Base-by-base conservation (phyloP, 2,797 vertebrate species). In the Ctenopoma kingsleyae region DNA sequence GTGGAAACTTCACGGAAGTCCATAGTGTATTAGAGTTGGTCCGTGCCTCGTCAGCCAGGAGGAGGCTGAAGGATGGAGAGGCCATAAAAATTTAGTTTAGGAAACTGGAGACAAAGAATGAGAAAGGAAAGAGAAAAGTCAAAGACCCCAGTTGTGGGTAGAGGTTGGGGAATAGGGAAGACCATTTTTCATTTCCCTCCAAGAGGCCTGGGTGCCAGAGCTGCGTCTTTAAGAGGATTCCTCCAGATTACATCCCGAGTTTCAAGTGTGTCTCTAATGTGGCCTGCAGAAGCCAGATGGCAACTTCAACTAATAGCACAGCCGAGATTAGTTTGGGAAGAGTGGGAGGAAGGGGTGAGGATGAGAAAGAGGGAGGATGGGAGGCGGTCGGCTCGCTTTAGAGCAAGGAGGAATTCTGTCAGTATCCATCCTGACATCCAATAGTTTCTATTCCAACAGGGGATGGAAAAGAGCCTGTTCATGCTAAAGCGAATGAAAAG, bases 211-310 rank as follows among this genome's bases (percentile, higher is more conserved):
- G 30, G 47, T 11, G 6, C 32, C 44, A 11, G 60, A 74, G 64
- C 53, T 30, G 66, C 62, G 52, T 38, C 82, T 67, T 64, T 75
- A 80, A 90, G 81, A 83, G 72, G 81, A 84, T 87, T 90, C 67
- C 44, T 81, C 53, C 51, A 81, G 77, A 83, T 80, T 77, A 78
- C 76, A 78, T 65, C 41, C 54, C 55, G 44, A 40, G 49, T 67
- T 77, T 89, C 48, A 48, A 89, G 87, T 74, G 78, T 78, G 71
- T 85, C 82, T 85, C 71, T 53, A 74, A 67, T 25, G 46, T 62
- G 63, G 67, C 82, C 81, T 82, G 86, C 66, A 56, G 76, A 78
- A 56, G 65, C 76, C 71, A 76, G 69, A 80, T 82, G 74, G 76
- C 78, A 70, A 52, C 72, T 80, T 67, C 59, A 65, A 17, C 76